A percentile compares a stretch with the other conserved stretches of the same genome.
phyloP scores from a whole-genome alignment of 1,140 invertebrate genomes.

The Psix sp. region DNA sequence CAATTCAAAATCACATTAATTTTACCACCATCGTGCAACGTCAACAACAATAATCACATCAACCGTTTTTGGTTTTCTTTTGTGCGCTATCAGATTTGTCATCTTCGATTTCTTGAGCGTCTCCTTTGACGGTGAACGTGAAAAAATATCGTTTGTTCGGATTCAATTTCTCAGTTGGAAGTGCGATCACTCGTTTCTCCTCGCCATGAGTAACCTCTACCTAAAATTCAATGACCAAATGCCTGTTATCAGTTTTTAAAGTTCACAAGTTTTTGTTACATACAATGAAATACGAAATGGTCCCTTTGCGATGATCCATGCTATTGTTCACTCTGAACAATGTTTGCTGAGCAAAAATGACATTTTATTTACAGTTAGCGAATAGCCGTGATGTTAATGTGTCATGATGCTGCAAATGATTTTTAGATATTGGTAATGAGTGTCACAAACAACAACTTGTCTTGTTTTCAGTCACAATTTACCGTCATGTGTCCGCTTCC shows the following conservation, averaged over 20 bases:
- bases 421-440: too few relatives aligned
- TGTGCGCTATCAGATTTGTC: slow-evolving; percentile 59
- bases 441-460: slow-evolving; percentile 2
- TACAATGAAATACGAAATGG: slow-evolving; percentile 23
- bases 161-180: slow-evolving; percentile 89
- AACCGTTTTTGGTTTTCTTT: slow-evolving; percentile 70
- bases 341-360: too few relatives aligned
- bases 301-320: slow-evolving; percentile 20
- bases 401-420: too few relatives aligned
- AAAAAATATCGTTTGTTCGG: slow-evolving; percentile 93
- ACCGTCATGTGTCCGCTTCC: slow-evolving; percentile 75
- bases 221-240: slow-evolving; percentile 53
- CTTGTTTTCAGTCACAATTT: slow-evolving; percentile 48
- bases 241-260: not conserved
- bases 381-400: too few relatives aligned
- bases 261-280: not conserved
- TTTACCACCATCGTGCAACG: too few relatives aligned
- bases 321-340: slow-evolving; percentile 7
- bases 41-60: slow-evolving; percentile 24
- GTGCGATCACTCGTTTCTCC: slow-evolving; percentile 88
- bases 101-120: slow-evolving; percentile 63
- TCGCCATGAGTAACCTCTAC: slow-evolving; percentile 87
- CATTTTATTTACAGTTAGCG: too few relatives aligned
- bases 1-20: too few relatives aligned
- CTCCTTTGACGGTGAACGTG: slow-evolving; percentile 90